Evolutionary conservation across 2,113 vertebrate genomes (phyloP).

Genomic region (Collichthys lucidus): DNA sequence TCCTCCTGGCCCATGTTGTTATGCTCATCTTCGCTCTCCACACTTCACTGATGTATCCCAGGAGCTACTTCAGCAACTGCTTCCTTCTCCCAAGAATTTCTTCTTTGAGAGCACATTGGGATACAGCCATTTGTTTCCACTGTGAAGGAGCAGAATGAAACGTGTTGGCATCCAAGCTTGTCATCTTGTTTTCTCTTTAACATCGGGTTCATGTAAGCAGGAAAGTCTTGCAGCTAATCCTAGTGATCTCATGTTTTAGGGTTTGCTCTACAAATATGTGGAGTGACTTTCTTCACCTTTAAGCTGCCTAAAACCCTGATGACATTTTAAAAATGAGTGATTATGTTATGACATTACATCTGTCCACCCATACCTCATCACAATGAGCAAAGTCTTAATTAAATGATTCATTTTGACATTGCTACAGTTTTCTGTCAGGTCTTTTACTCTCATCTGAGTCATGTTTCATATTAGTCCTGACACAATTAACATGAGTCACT

Average conservation of each 20-base stretch:
- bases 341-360: not conserved
- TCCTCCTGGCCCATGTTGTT: not conserved
- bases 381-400: not conserved
- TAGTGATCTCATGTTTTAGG: not conserved
- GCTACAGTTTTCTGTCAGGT: not conserved
- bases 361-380: not conserved
- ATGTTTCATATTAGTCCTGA: not conserved
- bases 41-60: not conserved
- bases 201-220: too few relatives aligned
- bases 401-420: not conserved
- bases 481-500: not conserved
- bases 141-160: not conserved
- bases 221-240: not conserved
- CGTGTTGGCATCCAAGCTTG: not conserved
- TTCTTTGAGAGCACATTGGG: not conserved
- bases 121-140: not conserved
- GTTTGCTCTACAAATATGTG: not conserved
- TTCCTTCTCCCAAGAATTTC: conserved; percentile 1
- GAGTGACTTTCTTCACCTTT: not conserved
- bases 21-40: not conserved
- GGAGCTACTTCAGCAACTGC: conserved; percentile 24
- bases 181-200: not conserved
- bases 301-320: not conserved
- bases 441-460: not conserved
- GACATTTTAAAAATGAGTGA: not conserved